These are phyloP conservation scores for Brotula barbata DNA, from an alignment of 2,797 vertebrate genomes.

Conservation along the genomic window DNA sequence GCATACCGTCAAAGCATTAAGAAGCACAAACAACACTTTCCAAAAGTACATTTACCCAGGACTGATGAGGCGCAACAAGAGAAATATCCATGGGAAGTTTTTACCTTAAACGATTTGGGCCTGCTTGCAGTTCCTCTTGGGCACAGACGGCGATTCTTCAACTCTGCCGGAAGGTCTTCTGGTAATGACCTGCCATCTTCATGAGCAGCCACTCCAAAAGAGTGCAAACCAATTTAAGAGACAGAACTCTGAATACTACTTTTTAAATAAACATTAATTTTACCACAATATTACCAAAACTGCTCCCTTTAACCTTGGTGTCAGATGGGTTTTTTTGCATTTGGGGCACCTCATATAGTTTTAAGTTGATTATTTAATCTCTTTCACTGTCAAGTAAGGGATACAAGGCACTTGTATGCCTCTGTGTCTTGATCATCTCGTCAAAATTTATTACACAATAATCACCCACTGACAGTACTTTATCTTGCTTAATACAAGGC, in stretches of 20 bases:
- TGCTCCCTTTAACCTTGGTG: not conserved
- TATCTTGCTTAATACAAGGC: too few species aligned
- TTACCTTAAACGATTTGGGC: conserved; percentile 76
- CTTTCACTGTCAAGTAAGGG: too few species aligned
- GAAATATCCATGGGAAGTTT: conserved; percentile 8
- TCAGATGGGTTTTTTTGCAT: too few species aligned
- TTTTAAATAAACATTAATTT: too few species aligned
- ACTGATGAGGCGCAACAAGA: conserved; percentile 11
- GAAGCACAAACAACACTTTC: conserved; percentile 13
- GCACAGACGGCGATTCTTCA: conserved; percentile 66
- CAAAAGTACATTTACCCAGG: conserved; percentile 58
- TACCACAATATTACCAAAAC: not conserved
- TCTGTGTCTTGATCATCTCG: too few species aligned
- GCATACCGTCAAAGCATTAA: not conserved
- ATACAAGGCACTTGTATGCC: too few species aligned
- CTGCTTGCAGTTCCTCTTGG: conserved; percentile 55
- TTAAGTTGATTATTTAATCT: not conserved
- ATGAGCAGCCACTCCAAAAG: conserved; percentile 41
- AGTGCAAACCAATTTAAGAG: conserved; percentile 23
- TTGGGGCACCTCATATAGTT: too few species aligned
- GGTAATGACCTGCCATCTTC: conserved; percentile 25
- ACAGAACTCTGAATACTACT: not conserved
- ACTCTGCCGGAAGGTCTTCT: conserved; percentile 50
- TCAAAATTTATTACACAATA: too few species aligned
- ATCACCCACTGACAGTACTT: too few species aligned